A percentile compares a stretch with the other conserved stretches of the same genome.
Evolutionary conservation across 2,797 vertebrate genomes (phyloP).

Genomic region (Platyrinchus mystaceus): DNA sequence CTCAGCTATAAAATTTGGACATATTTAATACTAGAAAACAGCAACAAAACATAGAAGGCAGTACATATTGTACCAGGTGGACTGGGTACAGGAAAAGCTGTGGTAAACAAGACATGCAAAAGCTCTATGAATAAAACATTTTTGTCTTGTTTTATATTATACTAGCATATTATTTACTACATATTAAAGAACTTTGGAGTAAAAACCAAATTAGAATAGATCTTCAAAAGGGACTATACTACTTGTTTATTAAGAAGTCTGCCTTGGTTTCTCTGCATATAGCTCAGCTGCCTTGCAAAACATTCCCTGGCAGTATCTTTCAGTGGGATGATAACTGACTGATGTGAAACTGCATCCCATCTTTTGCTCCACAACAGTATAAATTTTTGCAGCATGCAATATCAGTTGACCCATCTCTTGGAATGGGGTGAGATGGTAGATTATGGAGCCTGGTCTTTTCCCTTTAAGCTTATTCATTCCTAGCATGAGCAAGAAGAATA

Average conservation of each 20-base stretch:
- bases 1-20: slow-evolving; percentile 43
- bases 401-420: background rate
- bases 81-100: background rate
- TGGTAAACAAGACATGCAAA: background rate
- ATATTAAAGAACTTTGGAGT: background rate
- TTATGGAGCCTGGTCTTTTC: background rate
- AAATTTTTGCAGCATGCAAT: background rate
- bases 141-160: slow-evolving; percentile 25
- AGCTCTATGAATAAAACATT: slow-evolving; percentile 53
- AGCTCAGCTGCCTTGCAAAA: background rate
- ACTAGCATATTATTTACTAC: background rate
- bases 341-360: background rate
- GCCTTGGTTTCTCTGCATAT: background rate
- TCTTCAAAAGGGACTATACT: background rate
- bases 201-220: background rate
- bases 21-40: slow-evolving; percentile 54
- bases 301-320: background rate
- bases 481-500: background rate
- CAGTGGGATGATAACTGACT: background rate
- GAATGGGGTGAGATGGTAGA: background rate
- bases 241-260: background rate
- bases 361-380: background rate
- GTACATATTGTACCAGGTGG: slow-evolving; percentile 10
- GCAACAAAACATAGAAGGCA: slow-evolving; percentile 36
- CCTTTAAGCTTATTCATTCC: background rate